Percentiles rank a stretch among this genome's conserved stretches.
These are phyloP conservation scores for Silurus asotus DNA, from an alignment of 2,113 vertebrate genomes.

Conservation along the genomic window DNA sequence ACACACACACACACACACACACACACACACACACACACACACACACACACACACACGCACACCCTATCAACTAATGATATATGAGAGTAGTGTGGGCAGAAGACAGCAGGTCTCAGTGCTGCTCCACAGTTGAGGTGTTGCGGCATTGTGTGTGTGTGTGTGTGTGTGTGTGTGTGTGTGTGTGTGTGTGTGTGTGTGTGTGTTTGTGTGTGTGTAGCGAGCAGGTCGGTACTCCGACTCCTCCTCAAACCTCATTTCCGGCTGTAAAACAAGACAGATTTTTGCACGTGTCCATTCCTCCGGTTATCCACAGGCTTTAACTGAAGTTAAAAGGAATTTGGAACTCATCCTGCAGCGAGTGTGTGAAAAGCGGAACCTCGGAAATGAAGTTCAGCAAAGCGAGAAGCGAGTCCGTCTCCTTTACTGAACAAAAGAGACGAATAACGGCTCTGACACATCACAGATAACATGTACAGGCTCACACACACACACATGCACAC, in stretches of 20 bases:
- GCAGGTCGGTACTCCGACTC: background rate
- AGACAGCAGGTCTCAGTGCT: background rate
- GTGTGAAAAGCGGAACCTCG: background rate
- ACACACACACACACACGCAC: background rate
- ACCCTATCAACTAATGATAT: too few species aligned
- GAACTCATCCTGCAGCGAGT: conserved; percentile 4
- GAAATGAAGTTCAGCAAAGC: conserved; percentile 12
- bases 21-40: background rate
- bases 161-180: too few species aligned
- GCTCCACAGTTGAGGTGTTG: background rate
- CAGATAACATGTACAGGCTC: conserved; percentile 22
- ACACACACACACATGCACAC: conserved; percentile 5
- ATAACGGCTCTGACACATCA: conserved; percentile 24
- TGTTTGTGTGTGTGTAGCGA: background rate
- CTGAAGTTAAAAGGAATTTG: conserved; percentile 8
- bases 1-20: background rate
- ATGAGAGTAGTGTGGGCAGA: too few species aligned
- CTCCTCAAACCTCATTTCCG: background rate
- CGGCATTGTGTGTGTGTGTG: background rate
- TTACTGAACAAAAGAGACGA: conserved; percentile 33
- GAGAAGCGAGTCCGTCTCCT: conserved; percentile 2
- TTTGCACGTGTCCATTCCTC: background rate
- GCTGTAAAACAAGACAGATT: background rate
- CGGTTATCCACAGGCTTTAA: background rate
- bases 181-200: background rate